Evolutionary conservation across 2,888 invertebrate genomes (phyloP).

Genomic region (Uropetala carovei): DNA sequence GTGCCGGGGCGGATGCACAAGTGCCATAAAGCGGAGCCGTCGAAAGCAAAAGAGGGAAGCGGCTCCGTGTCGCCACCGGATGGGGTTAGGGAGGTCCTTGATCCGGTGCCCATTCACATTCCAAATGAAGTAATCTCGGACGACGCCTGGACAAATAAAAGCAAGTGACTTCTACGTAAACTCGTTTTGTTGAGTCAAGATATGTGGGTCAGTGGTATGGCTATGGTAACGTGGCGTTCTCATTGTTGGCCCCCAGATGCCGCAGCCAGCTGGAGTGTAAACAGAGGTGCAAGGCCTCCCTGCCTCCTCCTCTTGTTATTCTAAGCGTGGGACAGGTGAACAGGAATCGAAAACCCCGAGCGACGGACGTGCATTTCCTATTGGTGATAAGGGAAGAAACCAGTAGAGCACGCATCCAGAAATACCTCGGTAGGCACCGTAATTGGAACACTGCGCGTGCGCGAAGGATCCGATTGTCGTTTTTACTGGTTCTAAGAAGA

Average conservation of each 20-base stretch:
- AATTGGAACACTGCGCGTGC: background rate
- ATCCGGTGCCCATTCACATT: slow-evolving; percentile 4
- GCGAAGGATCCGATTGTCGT: background rate
- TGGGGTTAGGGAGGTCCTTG: slow-evolving; percentile 1
- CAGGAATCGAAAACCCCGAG: background rate
- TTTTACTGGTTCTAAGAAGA: slow-evolving; percentile 2
- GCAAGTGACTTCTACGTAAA: slow-evolving; percentile 1
- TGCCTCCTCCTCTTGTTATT: background rate
- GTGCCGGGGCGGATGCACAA: background rate
- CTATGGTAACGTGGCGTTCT: background rate
- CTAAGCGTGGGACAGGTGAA: background rate
- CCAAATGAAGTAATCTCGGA: background rate
- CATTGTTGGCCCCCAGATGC: background rate
- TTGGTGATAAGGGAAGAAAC: background rate
- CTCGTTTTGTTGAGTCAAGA: background rate
- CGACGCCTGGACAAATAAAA: background rate
- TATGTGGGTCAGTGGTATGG: slow-evolving; percentile 37
- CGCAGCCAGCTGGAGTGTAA: background rate
- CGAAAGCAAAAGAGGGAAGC: background rate
- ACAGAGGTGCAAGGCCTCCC: background rate
- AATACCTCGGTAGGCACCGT: background rate
- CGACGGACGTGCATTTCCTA: background rate
- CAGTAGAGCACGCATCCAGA: background rate
- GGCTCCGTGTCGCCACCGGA: slow-evolving; percentile 8
- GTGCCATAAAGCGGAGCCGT: slow-evolving; percentile 53